These are phyloP conservation scores for Parus major DNA, from an alignment of 2,113 vertebrate species.

Conservation along the genomic window DNA sequence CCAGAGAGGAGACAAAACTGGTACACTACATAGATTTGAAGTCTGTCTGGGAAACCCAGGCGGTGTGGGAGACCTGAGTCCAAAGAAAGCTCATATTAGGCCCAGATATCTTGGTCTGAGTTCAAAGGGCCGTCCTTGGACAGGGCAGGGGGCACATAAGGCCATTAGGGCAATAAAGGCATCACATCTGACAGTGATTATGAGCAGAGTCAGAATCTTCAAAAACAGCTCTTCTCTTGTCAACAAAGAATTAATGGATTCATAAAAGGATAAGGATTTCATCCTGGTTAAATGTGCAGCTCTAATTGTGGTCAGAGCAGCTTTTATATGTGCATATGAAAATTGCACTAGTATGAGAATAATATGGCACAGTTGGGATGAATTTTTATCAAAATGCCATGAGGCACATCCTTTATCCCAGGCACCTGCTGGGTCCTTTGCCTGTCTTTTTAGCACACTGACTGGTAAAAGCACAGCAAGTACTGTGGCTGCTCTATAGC, in stretches of 20 bases:
- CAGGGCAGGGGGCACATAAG: rapidly evolving
- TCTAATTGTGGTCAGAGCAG: background rate
- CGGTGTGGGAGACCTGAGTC: background rate
- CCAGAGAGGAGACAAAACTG: background rate
- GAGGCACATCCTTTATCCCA: background rate
- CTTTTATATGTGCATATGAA: background rate
- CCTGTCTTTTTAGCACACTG: background rate
- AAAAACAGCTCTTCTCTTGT: background rate
- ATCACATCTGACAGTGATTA: background rate
- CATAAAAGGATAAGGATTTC: background rate
- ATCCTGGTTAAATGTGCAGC: background rate
- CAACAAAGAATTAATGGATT: background rate
- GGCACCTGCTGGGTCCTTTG: background rate
- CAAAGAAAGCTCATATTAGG: background rate
- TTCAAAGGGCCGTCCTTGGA: background rate
- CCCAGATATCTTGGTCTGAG: background rate
- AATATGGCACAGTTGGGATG: background rate
- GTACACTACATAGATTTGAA: background rate
- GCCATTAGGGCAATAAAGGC: background rate
- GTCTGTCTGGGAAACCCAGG: background rate
- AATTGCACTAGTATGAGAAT: background rate
- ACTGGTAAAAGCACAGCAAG: background rate
- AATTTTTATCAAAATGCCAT: background rate
- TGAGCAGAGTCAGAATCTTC: background rate
- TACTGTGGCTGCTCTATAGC: background rate